Evolutionary conservation across 2,113 vertebrate genomes (phyloP), one percentile per base, ranked within the genome.

Genomic region (Spea bombifrons): DNA sequence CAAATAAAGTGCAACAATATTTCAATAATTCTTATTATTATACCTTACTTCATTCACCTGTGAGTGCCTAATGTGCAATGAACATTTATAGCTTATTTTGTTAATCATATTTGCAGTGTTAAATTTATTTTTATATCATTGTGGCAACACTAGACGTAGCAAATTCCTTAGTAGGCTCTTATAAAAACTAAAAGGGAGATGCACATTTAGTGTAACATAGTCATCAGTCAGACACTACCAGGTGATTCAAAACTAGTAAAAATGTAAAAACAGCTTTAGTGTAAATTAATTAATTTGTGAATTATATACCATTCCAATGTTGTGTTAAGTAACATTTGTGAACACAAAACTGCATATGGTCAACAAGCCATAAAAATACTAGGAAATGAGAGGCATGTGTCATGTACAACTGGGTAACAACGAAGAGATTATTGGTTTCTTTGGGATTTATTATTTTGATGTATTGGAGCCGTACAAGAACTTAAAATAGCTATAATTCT

Each of bases 391-490:
- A 67, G 52, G 78, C 78, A 87, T 83, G 71, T 81, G 64, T 88
- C 87, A 87, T 82, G 85, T 80, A 78, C 76, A 88, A 85, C 84
- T 87, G 76, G 85, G 83, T 76, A 82, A 70, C 83, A 89, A 88
- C 88, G 85, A 43, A 45, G 17, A 87, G 71, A 87, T 87, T 88
- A 88, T 89, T 90, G 79, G 86, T 88, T 93, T 92, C 83, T 5
- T 66, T 84, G 87, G 88, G 88, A 88, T 90, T 92, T 91, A 90
- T 90, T 92, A 90, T 89, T 90, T 85, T 88, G 85, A 89, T 85
- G 57, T 83, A 88, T 87, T 88, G 87, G 83, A 47, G 44, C 43
- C 55, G 15, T 66, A 47, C 45, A 30, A 78, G 57, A 49, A n/a
- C 44, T 64, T 71, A 64, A 78, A 78, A 71, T 48, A 65, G 49